A percentile compares a stretch with the other conserved stretches of the same genome.
phyloP scores from a whole-genome alignment of 2,888 invertebrate species.

The Tubulanus polymorphus region DNA sequence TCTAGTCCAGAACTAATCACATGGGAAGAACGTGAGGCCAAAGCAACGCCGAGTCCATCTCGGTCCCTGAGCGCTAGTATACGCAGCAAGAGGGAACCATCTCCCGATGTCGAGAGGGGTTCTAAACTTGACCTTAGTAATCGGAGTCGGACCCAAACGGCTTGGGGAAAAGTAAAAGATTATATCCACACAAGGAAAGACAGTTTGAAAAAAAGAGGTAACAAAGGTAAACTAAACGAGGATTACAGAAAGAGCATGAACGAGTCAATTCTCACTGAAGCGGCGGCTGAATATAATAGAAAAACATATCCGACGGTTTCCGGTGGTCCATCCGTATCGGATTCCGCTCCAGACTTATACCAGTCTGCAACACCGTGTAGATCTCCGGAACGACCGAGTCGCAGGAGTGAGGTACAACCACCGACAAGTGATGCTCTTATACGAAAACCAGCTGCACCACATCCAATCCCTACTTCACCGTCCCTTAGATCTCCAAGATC shows the following conservation, averaged over 20 bases:
- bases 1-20: slow-evolving; percentile 37
- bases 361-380: too few relatives aligned
- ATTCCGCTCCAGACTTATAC: too few relatives aligned
- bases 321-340: too few relatives aligned
- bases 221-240: slow-evolving; percentile 21
- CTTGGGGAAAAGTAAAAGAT: slow-evolving; percentile 74
- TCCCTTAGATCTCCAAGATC: too few relatives aligned
- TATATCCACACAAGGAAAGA: slow-evolving; percentile 70
- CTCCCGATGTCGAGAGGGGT: background rate
- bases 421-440: too few relatives aligned
- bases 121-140: slow-evolving; percentile 41
- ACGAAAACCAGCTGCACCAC: too few relatives aligned
- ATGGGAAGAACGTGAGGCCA: slow-evolving; percentile 19
- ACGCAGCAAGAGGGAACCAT: background rate
- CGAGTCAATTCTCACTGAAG: background rate
- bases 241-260: slow-evolving; percentile 1
- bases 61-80: background rate
- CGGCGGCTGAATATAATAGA: slow-evolving; percentile 34
- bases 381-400: too few relatives aligned
- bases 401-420: too few relatives aligned
- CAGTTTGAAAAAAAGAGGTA: slow-evolving; percentile 62
- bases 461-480: too few relatives aligned
- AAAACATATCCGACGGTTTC: too few relatives aligned
- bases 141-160: too few relatives aligned
- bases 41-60: background rate